phyloP scores from a whole-genome alignment of 2,888 invertebrate species.

The Thyatira batis region DNA sequence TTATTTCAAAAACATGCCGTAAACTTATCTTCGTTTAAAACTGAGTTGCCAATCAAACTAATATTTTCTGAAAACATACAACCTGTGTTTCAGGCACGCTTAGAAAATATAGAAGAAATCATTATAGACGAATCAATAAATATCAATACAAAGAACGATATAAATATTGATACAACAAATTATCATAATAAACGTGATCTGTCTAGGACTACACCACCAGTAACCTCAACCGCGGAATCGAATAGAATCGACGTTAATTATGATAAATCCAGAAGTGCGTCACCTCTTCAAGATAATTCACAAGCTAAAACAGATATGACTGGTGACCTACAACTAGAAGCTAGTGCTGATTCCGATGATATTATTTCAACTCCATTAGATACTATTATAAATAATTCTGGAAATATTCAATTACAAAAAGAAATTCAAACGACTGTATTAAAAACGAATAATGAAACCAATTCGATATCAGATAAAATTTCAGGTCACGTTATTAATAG shows the following conservation, averaged over 20 bases:
- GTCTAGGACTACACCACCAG: not conserved
- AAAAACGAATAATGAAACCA: conserved; percentile 11
- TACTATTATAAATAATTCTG: not conserved
- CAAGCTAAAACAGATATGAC: not conserved
- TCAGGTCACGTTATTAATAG: conserved; percentile 18
- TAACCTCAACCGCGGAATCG: conserved; percentile 5
- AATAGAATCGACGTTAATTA: not conserved
- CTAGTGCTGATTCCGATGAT: conserved; percentile 7
- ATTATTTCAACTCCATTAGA: not conserved
- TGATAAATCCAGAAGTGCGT: not conserved
- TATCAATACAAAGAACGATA: not conserved
- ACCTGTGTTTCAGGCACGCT: conserved; percentile 41
- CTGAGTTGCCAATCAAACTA: conserved; percentile 37
- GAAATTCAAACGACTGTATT: not conserved
- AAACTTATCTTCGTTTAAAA: conserved; percentile 34
- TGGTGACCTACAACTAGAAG: not conserved
- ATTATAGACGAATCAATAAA: conserved; percentile 5
- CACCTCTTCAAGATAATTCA: not conserved
- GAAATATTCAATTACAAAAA: not conserved
- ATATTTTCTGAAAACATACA: conserved; percentile 43
- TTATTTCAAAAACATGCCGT: conserved; percentile 38
- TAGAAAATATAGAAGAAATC: conserved; percentile 39
- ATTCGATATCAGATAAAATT: conserved; percentile 14
- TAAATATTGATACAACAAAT: not conserved
- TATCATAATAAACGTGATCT: not conserved